Evolutionary conservation across 2,797 vertebrate genomes (phyloP), one percentile per base, ranked within the genome.

Genomic region (Avahi laniger): DNA sequence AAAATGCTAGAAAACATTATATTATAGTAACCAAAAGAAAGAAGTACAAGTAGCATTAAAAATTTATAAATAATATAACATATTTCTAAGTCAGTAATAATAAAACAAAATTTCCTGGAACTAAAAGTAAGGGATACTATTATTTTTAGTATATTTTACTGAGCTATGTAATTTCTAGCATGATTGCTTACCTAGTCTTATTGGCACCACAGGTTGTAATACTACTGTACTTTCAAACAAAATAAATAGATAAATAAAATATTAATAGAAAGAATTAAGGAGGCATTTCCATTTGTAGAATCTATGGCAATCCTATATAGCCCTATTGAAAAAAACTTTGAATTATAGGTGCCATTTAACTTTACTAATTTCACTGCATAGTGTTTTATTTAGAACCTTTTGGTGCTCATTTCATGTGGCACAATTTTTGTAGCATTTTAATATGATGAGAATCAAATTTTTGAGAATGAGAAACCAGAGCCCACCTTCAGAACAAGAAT

Each of bases 221-320:
- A 83, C 30, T 78, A 63, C 18, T 59, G 20, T 15, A 35, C 30
- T 95, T 93, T 24, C 70, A 90, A 89, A 81, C 91, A 85, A 96
- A 94, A 65, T 72, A 38, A 79, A 15, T 38, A 75, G 4, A 41
- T 70, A 80, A 84, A 41, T 79, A 75, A 94, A 94, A 28, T 59
- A 78, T 24, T 63, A 92, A n/a, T 8, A 86, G 30, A 85, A 93
- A 70, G 35, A 92, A 90, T 63, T 79, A 91, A 92, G 59, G 91
- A 89, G 35, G 2, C 3, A 0, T 63, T 93, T 14, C 33, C 17
- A 78, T 67, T 93, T 91, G 59, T 52, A 30, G 46, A 88, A 65
- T 85, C 43, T 48, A 43, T 43, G 12, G 22, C 15, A 96, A 28
- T 33, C n/a, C 30, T 46, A 28, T 48, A 24, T 57, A 76, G 22